Percentiles rank a stretch among this genome's conserved stretches.
These are phyloP conservation scores for Pseudomyrmex flavicornis DNA, from an alignment of 1,140 invertebrate species.

Conservation along the genomic window DNA sequence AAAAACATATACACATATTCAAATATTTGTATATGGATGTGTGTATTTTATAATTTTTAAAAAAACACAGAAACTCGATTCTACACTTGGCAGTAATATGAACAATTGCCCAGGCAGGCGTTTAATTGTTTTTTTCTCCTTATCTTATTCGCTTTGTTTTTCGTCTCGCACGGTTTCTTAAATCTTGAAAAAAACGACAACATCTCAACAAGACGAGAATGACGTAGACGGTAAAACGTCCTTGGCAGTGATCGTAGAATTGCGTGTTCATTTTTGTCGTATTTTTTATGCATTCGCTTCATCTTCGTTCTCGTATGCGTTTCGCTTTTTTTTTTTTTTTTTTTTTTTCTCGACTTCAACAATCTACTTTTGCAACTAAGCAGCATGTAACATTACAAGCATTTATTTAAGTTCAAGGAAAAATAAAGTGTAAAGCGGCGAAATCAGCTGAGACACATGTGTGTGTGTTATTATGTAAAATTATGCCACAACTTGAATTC, in stretches of 20 bases:
- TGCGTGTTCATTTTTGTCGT: conserved; percentile 71
- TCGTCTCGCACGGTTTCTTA: conserved; percentile 42
- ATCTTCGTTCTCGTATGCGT: conserved; percentile 7
- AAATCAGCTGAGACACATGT: conserved; percentile 29
- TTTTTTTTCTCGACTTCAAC: neutral
- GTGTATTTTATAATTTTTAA: conserved; percentile 78
- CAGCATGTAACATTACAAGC: conserved; percentile 36
- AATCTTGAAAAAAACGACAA: conserved; percentile 66
- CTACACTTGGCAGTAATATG: conserved; percentile 83
- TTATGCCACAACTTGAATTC: conserved; percentile 15
- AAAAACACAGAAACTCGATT: conserved; percentile 77
- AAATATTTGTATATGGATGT: conserved; percentile 6
- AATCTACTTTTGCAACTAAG: conserved; percentile 27
- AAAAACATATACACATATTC: neutral
- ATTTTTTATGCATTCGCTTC: conserved; percentile 51
- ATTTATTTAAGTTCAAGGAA: conserved; percentile 19
- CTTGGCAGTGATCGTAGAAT: conserved; percentile 84
- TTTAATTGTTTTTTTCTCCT: conserved; percentile 41
- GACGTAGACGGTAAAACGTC: conserved; percentile 79
- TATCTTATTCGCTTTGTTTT: conserved; percentile 48
- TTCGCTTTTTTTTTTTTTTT: neutral
- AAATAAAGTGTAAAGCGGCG: conserved; percentile 19
- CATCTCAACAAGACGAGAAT: conserved; percentile 76
- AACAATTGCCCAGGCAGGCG: conserved; percentile 77
- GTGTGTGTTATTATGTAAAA: conserved; percentile 30